Base-by-base conservation (phyloP, 2,888 invertebrate genomes). In the Netelia inedita region DNA sequence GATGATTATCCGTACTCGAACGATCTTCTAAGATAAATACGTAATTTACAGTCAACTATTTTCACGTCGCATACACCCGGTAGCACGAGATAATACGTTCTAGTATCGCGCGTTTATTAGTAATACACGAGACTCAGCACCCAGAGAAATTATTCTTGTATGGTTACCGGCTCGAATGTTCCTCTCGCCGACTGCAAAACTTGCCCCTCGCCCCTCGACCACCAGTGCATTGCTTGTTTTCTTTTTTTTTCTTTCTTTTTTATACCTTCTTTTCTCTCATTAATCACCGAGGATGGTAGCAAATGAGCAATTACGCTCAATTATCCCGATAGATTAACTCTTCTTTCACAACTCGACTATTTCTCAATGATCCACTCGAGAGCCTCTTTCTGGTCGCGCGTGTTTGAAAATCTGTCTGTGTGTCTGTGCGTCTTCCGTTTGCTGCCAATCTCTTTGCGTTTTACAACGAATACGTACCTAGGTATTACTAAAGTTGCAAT, bases 221-320 rank as follows among this genome's bases (percentile, higher is more conserved):
- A 28, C 28, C 5, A 6, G 28, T 6, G 28, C 28, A 28, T 28
- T 28, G 5, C 28, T 65, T 43, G 14, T 59, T 28, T 16, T 16
- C 1, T 76, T 11, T 41, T 16, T 16, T 69, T 28, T 55, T 1
- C 8, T 68, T 16, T 46, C 43, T 46, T 55, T 65, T 19, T 16
- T 19, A 5, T 28, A 19, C 50, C 35, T 16, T 53, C n/a, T 63
- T 46, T 76, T 68, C 10, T 57, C 35, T 61, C 35, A 46, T 61
- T 28, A 61, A 78, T 78, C 68, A 41, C 78, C 28, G 55, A 69
- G 50, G 63, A 43, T 43, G 65, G 53, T 35, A 53, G 79, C 23
- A 63, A 79, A 79, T 61, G 63, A 71, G 79, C 79, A 79, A 79
- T 79, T 71, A 79, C n/a, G 35, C n/a, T 71, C 53, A 63, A 79